Evolutionary conservation across 2,797 vertebrate species (phyloP).

Genomic region (Cryptoblepharus egeriae): DNA sequence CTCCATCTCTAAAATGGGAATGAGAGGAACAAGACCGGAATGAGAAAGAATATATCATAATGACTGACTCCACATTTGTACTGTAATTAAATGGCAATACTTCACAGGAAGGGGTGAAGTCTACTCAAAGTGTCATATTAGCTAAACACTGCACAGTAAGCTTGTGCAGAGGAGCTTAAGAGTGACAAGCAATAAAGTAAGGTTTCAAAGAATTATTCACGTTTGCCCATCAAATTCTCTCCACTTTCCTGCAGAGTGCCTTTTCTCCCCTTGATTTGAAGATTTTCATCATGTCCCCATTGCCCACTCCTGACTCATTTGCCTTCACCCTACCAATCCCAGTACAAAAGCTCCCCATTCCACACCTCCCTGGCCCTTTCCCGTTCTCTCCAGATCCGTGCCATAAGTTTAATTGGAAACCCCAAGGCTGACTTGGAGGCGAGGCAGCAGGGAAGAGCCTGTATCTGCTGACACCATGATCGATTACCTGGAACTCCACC

Average conservation of each 20-base stretch:
- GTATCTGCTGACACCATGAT: constrained; percentile 91
- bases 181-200: neutral
- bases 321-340: neutral
- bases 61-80: neutral
- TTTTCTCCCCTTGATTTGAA: neutral
- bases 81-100: neutral
- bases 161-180: neutral
- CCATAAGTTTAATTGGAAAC: constrained; percentile 89
- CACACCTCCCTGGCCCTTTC: neutral
- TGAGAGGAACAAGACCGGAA: neutral
- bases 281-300: neutral
- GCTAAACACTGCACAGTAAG: neutral
- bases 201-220: neutral
- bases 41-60: neutral
- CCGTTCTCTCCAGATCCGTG: constrained; percentile 67
- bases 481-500: constrained; percentile 94
- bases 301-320: neutral
- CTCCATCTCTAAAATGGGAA: neutral
- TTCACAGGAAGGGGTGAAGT: neutral
- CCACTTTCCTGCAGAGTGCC: neutral
- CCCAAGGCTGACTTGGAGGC: constrained; percentile 85
- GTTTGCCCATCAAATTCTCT: neutral
- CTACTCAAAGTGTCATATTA: neutral
- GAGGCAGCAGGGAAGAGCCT: constrained; percentile 85
- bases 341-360: constrained; percentile 16